Conservation (phyloP, 2,888 invertebrate genomes). For the Ellobium chinense region DNA sequence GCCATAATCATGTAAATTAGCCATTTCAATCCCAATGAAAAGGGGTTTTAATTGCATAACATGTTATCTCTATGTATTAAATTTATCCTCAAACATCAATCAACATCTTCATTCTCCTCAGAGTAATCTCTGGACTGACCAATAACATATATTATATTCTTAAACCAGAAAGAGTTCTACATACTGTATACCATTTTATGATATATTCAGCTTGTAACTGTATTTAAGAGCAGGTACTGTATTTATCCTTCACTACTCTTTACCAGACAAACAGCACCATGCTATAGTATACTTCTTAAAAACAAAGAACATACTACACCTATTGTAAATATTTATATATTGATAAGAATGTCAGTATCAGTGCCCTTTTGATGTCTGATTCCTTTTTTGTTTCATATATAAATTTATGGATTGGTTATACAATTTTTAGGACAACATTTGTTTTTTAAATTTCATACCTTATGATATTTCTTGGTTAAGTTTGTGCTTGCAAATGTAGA, state of each 20-base stretch:
- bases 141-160: neutral
- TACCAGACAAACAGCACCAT: neutral
- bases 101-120: neutral
- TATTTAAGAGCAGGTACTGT: neutral
- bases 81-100: no score
- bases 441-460: neutral
- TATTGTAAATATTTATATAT: slow-evolving; percentile 2
- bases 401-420: no score
- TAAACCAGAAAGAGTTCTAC: neutral
- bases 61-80: no score
- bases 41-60: no score
- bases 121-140: slow-evolving; percentile 7
- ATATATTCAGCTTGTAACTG: neutral
- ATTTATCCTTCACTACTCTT: neutral
- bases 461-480: neutral
- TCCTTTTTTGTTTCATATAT: neutral
- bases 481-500: slow-evolving; percentile 19
- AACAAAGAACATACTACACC: neutral
- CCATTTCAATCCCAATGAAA: no score
- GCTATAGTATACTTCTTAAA: neutral
- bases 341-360: neutral
- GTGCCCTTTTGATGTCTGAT: neutral
- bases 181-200: neutral
- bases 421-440: neutral
- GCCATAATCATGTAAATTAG: no score